Base-by-base conservation (phyloP, 2,113 vertebrate species). In the Vicugna pacos region DNA sequence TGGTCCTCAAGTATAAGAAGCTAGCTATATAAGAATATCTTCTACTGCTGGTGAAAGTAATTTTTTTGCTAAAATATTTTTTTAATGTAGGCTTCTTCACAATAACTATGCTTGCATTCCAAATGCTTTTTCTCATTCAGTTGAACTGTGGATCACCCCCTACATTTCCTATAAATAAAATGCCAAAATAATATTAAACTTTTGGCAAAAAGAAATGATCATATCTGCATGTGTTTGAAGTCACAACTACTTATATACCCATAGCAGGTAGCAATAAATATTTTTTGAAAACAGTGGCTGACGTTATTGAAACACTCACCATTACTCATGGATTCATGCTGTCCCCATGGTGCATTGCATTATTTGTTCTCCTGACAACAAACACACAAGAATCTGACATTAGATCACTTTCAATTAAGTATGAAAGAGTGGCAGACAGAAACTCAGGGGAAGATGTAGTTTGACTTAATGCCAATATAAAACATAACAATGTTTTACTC, bases 351-450 rank as follows among this genome's bases (percentile, higher is more conserved):
- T 96, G 48, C 22, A 73, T 16, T n/a, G 3, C 65, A 93, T 94
- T 98, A 93, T 95, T 98, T 97, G 88, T 97, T 98, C 98, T 97
- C 86, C 97, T 98, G 98, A 97, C 97, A 98, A 97, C 54, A 98
- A 97, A 95, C 89, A 75, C 60, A 95, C 96, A 97, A 91, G 86
- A 62, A 97, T 97, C 80, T 98, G 97, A 98, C 96, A 96, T 97
- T 96, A 96, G 96, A 97, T 98, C 97, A 98, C 95, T 98, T 98
- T 98, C 97, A 98, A 97, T 98, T 98, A 98, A 83, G 22, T 89
- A 35, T 90, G 88, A 97, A 95, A 96, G 95, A 98, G 58, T 65
- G 87, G 81, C 89, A 98, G 92, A 89, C 87, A 96, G 94, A 97
- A 98, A 75, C 96, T 98, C 95, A 91, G 87, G 93, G 97, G 95